Evolutionary conservation across 2,888 invertebrate species (phyloP), one percentile per base, ranked within the genome.

Genomic region (Chaitophorus viminalis): DNA sequence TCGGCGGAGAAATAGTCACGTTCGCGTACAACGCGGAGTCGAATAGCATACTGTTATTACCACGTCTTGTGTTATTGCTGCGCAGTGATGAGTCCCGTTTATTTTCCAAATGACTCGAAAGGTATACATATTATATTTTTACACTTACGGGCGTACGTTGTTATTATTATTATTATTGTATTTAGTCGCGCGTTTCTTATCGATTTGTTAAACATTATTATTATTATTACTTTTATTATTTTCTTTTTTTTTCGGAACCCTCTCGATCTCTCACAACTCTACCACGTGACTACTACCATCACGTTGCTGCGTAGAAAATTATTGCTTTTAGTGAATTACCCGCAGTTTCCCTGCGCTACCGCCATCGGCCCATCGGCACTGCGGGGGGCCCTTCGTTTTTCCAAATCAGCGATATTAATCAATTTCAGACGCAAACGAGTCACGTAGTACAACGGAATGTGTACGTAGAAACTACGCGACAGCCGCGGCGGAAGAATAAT

Each of bases 381-480:
- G 21, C n/a, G 25, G 72, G 6, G 11, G 75, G 25, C 72, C 72
- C 60, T 83, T 72, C 72, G 72, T 79, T 79, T 86, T 79, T 79
- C 72, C 86, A 72, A 86, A 78, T 36, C 78, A 29, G 60, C 86
- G 60, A 60, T 79, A 79, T 87, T 60, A 87, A 87, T 79, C 86
- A 72, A 79, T 74, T 87, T 87, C 72, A 60, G 74, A 72, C 72
- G 33, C 60, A 60, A 74, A 87, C 86, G 79, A 79, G 86, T 79
- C 79, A 87, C 86, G 86, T 79, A 75, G 25, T 74, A 60, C 68
- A 21, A 29, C 33, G 85, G 70, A 85, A 77, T 78, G 54, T 78
- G 54, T 78, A 74, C 46, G 60, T 29, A 21, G 21, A 33, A 52
- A 18, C 65, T 46, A 52, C 70, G 52, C 36, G 33, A 6, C 33